Evolutionary conservation across 2,888 invertebrate species (phyloP), one percentile per base, ranked within the genome.

Genomic region (Periphyllus acericola): DNA sequence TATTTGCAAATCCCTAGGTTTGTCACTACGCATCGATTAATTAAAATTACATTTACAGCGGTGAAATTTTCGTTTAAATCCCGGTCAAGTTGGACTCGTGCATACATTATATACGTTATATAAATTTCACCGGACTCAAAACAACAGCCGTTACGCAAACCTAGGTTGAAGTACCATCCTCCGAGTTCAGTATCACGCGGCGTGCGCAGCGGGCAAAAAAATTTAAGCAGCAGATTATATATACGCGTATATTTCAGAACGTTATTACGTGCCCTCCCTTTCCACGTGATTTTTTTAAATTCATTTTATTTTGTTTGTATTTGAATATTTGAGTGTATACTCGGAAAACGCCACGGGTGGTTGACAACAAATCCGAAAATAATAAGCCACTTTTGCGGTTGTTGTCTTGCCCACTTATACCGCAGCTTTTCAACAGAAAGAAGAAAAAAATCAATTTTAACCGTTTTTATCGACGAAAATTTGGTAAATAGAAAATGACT

Each of bases 341-440:
- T 81, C 60, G 19, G 40, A 19, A 60, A 80, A 60, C 87, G 32
- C 87, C n/a, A 74, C 87, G 80, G 87, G 87, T 2, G 87, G 87
- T 81, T 87, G 87, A 87, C 87, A 81, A 81, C 87, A 87, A 87
- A 87, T 87, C 87, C 87, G 81, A 87, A 87, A 81, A 81, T 87
- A 87, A 87, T 87, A 87, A 87, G 80, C 81, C 81, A 87, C 87
- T 81, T 66, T 81, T 46, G 87, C 46, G 74, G 32, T 36, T 71
- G 86, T 46, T 71, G 29, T 81, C 60, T 80, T 55, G 60, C 36
- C 46, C 55, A 55, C 46, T 46, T 52, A 68, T 68, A 66, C 6
- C 46, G 29, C 68, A 52, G 85, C 14, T 85, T 76, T 52, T 8
- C 25, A 76, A 76, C 29, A 29, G 25, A 34, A 36, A n/a, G 9